phyloP scores from a whole-genome alignment of 2,888 invertebrate genomes.

The Thereva nobilitata region DNA sequence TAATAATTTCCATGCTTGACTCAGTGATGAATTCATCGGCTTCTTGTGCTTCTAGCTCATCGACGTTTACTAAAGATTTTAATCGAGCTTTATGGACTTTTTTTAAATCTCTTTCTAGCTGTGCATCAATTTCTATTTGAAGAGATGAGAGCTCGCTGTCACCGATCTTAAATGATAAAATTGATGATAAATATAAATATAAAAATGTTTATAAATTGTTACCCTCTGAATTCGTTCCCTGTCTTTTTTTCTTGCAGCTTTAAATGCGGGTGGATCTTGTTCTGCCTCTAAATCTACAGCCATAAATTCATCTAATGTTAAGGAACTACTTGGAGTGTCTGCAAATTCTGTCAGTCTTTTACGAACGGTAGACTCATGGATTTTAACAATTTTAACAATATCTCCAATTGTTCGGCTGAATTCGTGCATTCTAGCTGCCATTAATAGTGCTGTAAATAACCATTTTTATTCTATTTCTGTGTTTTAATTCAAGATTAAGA shows the following conservation, averaged over 20 bases:
- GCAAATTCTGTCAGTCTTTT: slow-evolving; percentile 94
- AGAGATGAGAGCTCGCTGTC: slow-evolving; percentile 75
- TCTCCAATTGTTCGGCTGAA: slow-evolving; percentile 85
- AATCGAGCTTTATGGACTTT: slow-evolving; percentile 53
- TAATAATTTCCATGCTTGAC: slow-evolving; percentile 59
- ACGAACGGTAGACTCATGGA: slow-evolving; percentile 89
- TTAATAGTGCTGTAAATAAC: slow-evolving; percentile 74
- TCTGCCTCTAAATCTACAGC: slow-evolving; percentile 95
- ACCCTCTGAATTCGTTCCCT: slow-evolving; percentile 80
- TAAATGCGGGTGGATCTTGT: slow-evolving; percentile 92
- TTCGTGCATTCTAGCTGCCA: slow-evolving; percentile 91
- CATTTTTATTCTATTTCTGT: too few relatives aligned
- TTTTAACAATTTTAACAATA: slow-evolving; percentile 92
- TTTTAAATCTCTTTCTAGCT: slow-evolving; percentile 70
- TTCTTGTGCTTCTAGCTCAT: slow-evolving; percentile 55
- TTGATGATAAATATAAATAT: not conserved
- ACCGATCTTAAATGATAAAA: slow-evolving; percentile 48
- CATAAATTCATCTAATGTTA: slow-evolving; percentile 97
- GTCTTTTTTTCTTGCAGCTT: slow-evolving; percentile 85
- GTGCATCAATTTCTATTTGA: slow-evolving; percentile 84
- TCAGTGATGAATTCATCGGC: slow-evolving; percentile 59
- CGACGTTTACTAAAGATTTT: slow-evolving; percentile 46
- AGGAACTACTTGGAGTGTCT: slow-evolving; percentile 91
- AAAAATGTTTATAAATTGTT: not conserved
- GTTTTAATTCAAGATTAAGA: too few relatives aligned